These are phyloP conservation scores for Camptogramma bilineatum DNA, from an alignment of 2,888 invertebrate species.

Conservation along the genomic window DNA sequence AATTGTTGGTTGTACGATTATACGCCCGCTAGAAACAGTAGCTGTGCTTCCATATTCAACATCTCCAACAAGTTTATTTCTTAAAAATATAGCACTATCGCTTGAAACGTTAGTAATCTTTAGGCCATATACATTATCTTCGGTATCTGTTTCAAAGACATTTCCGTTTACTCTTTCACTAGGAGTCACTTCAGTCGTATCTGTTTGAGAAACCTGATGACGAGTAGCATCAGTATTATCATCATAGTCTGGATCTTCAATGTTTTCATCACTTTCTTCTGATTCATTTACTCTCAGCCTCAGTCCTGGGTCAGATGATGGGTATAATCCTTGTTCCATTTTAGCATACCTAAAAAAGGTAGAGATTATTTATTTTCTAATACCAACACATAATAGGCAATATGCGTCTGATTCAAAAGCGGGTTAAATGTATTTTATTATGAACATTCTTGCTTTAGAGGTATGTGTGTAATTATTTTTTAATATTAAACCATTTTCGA, in stretches of 20 bases:
- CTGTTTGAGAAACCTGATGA: neutral
- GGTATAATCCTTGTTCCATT: constrained; percentile 24
- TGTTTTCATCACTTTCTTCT: constrained; percentile 27
- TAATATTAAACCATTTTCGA: no score
- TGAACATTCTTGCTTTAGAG: no score
- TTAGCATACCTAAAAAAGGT: constrained; percentile 35
- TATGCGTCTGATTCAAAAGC: no score
- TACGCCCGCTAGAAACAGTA: neutral
- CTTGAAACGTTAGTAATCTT: neutral
- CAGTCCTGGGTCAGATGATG: neutral
- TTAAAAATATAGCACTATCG: neutral
- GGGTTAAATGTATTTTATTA: no score
- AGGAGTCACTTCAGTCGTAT: neutral
- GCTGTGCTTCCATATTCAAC: neutral
- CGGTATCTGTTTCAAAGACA: neutral
- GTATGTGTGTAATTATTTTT: no score
- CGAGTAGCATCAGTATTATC: neutral
- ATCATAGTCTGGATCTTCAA: neutral
- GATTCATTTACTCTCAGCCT: constrained; percentile 11
- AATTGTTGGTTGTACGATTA: constrained; percentile 19
- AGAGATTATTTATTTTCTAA: no score
- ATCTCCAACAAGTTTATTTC: neutral
- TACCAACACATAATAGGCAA: no score
- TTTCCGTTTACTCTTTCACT: neutral
- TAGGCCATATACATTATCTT: neutral